Base-by-base conservation (phyloP, 2,888 invertebrate species). In the Deroplatys truncata region DNA sequence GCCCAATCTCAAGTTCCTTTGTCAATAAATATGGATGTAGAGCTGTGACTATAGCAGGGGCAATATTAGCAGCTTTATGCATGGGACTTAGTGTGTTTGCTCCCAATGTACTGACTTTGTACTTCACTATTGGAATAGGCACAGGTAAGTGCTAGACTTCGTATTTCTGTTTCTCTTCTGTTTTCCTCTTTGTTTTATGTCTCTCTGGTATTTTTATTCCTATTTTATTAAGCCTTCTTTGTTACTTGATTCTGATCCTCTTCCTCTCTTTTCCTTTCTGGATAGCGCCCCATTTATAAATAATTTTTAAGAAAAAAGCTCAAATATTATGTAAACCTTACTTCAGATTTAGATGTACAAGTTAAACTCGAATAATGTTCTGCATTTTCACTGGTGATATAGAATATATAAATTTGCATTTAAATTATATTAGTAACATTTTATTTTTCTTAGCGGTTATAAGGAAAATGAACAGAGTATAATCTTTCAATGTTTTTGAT, bases 11-110 rank as follows among this genome's bases (percentile, higher is more conserved):
- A 43, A 98, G 99, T 92, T 97, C 98, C 1, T 96, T 99, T 92
- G 99, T 99, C 86, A 99, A 99, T 94, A 97, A 97, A 91, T 99
- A 97, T 94, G 99, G 99, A 29, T 99, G 99, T 93, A 96, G 98
- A 82, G 92, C 95, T 2, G 98, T 99, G 89, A 99, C 99, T 0
- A 98, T 99, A 90, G 96, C 96, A 0, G 99, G 99, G 0, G 96
- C 98, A 1, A 93, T 98, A 88, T 93, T 98, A 35, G 97, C 98
- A 0, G 94, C 97, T 13, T 92, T 94, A 0, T 98, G 98, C 92
- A 96, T 99, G 91, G 94, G 97, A 10, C 92, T 96, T 49, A 98
- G 98, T 91, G 95, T 97, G 88, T 98, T 96, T 92, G 98, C 99
- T 0, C 95, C 95, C 91, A 98, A 97, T 93, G 96, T 99, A 84